These are phyloP conservation scores for Notothenia rossii DNA, from an alignment of 2,113 vertebrate genomes.

Conservation along the genomic window DNA sequence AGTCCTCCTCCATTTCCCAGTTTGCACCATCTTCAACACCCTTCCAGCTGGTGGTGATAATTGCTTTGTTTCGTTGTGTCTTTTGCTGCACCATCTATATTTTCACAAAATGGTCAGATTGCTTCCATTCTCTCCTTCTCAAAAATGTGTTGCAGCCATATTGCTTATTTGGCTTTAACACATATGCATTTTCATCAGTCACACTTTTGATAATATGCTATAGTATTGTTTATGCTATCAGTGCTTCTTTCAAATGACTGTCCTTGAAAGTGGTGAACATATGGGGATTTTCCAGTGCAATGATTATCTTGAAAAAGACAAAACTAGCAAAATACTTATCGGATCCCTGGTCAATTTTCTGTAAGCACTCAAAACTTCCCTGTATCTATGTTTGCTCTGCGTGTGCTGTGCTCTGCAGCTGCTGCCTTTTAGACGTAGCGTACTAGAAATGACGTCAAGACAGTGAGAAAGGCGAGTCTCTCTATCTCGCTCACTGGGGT, in stretches of 20 bases:
- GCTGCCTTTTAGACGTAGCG: slow-evolving; percentile 66
- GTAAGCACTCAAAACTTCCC: slow-evolving; percentile 56
- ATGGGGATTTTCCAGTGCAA: slow-evolving; percentile 63
- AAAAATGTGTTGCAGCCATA: slow-evolving; percentile 21
- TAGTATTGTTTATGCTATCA: slow-evolving; percentile 34
- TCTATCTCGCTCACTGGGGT: slow-evolving; percentile 74
- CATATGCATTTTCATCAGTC: slow-evolving; percentile 52
- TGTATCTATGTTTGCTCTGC: slow-evolving; percentile 66
- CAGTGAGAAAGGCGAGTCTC: slow-evolving; percentile 73
- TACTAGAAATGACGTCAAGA: slow-evolving; percentile 87
- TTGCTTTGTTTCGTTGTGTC: slow-evolving; percentile 35
- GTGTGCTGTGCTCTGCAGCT: slow-evolving; percentile 74
- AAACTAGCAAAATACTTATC: slow-evolving; percentile 41
- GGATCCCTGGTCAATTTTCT: slow-evolving; percentile 51
- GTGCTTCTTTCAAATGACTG: slow-evolving; percentile 44
- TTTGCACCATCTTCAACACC: slow-evolving; percentile 12
- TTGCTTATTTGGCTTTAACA: slow-evolving; percentile 22
- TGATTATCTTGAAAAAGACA: slow-evolving; percentile 56
- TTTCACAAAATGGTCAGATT: slow-evolving; percentile 31
- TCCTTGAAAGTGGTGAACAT: slow-evolving; percentile 50
- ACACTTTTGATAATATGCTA: slow-evolving; percentile 50
- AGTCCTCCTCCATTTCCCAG: slow-evolving; percentile 12
- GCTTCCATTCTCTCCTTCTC: slow-evolving; percentile 5
- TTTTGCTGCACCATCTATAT: neutral
- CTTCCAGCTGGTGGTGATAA: slow-evolving; percentile 45